Percentiles rank a stretch among this genome's conserved stretches.
phyloP scores from a whole-genome alignment of 2,797 vertebrate genomes.

The Trachurus trachurus region DNA sequence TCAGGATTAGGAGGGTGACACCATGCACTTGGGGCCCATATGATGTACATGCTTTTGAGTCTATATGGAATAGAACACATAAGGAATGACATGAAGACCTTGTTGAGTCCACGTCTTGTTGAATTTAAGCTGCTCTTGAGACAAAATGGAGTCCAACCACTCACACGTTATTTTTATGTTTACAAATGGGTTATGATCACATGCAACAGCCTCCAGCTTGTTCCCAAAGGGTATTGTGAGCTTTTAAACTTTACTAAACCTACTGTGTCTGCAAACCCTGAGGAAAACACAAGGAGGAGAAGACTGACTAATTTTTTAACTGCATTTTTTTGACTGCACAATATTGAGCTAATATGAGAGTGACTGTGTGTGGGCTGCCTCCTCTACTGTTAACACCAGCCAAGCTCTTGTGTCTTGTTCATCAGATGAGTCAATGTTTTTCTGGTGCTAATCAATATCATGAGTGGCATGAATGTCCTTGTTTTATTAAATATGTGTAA shows the following conservation, averaged over 20 bases:
- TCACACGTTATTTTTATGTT: background rate
- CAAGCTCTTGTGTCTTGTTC: background rate
- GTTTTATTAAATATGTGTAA: conserved; percentile 1
- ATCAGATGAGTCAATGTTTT: conserved; percentile 16
- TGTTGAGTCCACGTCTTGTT: background rate
- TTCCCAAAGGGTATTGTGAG: background rate
- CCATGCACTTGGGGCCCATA: background rate
- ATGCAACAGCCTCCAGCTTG: background rate
- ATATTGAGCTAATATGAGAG: conserved; percentile 4
- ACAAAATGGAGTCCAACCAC: background rate
- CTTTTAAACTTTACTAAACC: conserved; percentile 5
- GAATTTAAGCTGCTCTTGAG: conserved; percentile 1
- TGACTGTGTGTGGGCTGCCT: background rate
- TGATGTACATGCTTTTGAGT: background rate
- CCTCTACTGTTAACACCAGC: background rate
- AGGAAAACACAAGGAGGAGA: background rate
- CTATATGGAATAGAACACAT: background rate
- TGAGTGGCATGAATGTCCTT: conserved; percentile 3
- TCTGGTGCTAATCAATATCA: conserved; percentile 4
- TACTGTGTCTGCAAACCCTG: background rate
- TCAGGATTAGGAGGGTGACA: background rate
- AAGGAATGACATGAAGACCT: background rate
- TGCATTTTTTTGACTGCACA: background rate
- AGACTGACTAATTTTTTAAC: background rate
- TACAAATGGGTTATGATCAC: background rate